Evolutionary conservation across 2,888 invertebrate genomes (phyloP).

Genomic region (Osmoderma eremita): DNA sequence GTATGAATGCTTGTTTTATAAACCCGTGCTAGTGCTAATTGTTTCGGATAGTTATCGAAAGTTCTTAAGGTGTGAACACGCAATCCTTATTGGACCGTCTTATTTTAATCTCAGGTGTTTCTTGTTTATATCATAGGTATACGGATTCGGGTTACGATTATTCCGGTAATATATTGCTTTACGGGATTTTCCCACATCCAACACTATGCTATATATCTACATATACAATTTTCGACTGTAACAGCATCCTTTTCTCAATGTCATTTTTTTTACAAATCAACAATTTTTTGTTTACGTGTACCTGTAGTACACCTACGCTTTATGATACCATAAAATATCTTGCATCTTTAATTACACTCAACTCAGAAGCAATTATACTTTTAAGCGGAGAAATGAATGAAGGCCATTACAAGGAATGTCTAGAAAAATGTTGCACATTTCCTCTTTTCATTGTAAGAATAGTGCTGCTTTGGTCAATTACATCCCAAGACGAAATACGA

Average conservation of each 20-base stretch:
- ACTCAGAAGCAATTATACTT: no score
- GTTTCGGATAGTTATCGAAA: slow-evolving; percentile 34
- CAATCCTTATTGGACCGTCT: slow-evolving; percentile 3
- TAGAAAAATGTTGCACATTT: no score
- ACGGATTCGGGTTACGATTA: slow-evolving; percentile 4
- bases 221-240: not conserved
- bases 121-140: not conserved
- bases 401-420: no score
- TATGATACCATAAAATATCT: not conserved
- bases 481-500: no score
- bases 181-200: slow-evolving; percentile 24
- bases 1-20: slow-evolving; percentile 4
- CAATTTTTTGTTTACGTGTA: no score
- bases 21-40: slow-evolving; percentile 21
- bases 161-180: slow-evolving; percentile 11
- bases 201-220: not conserved
- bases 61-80: not conserved
- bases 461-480: no score
- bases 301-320: not conserved
- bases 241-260: slow-evolving; percentile 8
- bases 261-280: slow-evolving; percentile 27
- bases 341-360: no score
- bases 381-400: no score
- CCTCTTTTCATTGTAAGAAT: no score
- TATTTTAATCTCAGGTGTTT: slow-evolving; percentile 14